These are phyloP conservation scores for Pachyseris speciosa DNA, from an alignment of 64 coral and sea anemone species.

Conservation along the genomic window DNA sequence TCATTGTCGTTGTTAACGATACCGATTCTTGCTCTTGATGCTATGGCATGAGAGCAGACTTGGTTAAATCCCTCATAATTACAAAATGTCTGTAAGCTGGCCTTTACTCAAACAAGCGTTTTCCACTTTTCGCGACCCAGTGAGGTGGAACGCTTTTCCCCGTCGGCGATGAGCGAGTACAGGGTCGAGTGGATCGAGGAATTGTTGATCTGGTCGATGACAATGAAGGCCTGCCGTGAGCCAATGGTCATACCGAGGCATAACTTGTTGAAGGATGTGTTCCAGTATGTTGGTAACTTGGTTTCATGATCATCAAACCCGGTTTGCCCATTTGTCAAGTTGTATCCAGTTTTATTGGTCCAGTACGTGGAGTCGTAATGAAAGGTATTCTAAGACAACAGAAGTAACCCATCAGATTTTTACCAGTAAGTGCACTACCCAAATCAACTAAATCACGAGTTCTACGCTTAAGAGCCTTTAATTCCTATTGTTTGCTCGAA, in stretches of 20 bases:
- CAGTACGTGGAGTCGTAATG: slow-evolving; percentile 1
- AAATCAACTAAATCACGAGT: too few species aligned
- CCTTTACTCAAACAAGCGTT: background rate
- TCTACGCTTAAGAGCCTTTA: too few species aligned
- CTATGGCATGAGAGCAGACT: background rate
- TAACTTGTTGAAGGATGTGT: slow-evolving; percentile 10
- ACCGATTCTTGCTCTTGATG: background rate
- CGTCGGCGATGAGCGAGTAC: slow-evolving; percentile 16
- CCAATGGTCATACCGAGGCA: slow-evolving; percentile 19
- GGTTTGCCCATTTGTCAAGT: background rate
- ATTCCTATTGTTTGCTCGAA: too few species aligned
- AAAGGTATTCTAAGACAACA: background rate
- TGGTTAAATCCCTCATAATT: background rate
- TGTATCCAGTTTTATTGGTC: slow-evolving; percentile 14
- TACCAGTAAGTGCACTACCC: too few species aligned
- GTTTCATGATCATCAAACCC: background rate
- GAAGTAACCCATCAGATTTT: too few species aligned
- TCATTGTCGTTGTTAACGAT: slow-evolving; percentile 1
- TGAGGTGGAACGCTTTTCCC: background rate
- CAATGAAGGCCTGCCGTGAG: background rate
- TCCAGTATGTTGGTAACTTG: too few species aligned
- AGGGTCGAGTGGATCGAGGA: too few species aligned
- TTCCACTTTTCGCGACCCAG: slow-evolving; percentile 11
- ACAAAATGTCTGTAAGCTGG: background rate
- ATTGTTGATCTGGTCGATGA: background rate